These are phyloP conservation scores for Ormyrus rosae DNA, from an alignment of 2,888 invertebrate genomes.

Conservation along the genomic window DNA sequence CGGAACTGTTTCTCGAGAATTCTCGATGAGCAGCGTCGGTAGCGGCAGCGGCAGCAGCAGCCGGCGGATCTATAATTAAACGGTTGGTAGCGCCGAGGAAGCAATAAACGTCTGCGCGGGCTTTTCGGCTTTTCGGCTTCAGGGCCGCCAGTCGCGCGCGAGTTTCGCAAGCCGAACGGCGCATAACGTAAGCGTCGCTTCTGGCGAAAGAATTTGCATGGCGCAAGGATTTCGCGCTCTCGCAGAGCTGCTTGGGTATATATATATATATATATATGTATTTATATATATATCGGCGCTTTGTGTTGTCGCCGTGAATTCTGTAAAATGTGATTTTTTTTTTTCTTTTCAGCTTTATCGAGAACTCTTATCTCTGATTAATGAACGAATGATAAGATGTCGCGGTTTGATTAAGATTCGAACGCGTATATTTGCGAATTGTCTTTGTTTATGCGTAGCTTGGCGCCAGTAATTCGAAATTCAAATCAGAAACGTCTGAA, in stretches of 20 bases:
- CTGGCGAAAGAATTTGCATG: constrained; percentile 54
- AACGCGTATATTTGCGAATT: too few species aligned
- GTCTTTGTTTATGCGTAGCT: too few species aligned
- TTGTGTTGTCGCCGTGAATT: too few species aligned
- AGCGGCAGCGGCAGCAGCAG: background rate
- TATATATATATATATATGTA: constrained; percentile 6
- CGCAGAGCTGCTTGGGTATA: constrained; percentile 9
- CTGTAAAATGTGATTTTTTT: too few species aligned
- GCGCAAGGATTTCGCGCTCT: constrained; percentile 46
- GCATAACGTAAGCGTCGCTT: constrained; percentile 34
- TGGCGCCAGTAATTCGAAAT: too few species aligned
- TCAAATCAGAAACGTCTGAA: too few species aligned
- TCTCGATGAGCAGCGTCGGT: background rate
- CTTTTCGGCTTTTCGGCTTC: constrained; percentile 38
- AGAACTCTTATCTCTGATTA: too few species aligned
- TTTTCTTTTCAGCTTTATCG: too few species aligned
- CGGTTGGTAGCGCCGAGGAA: constrained; percentile 5
- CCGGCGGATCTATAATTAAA: constrained; percentile 37
- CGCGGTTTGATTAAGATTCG: too few species aligned
- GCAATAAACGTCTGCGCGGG: constrained; percentile 19
- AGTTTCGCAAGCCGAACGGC: background rate
- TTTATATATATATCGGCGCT: background rate
- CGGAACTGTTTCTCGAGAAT: too few species aligned
- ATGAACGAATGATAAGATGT: too few species aligned
- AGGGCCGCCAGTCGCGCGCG: constrained; percentile 11